Conservation (phyloP, 2,797 vertebrate species). For the Hippoglossus hippoglossus region DNA sequence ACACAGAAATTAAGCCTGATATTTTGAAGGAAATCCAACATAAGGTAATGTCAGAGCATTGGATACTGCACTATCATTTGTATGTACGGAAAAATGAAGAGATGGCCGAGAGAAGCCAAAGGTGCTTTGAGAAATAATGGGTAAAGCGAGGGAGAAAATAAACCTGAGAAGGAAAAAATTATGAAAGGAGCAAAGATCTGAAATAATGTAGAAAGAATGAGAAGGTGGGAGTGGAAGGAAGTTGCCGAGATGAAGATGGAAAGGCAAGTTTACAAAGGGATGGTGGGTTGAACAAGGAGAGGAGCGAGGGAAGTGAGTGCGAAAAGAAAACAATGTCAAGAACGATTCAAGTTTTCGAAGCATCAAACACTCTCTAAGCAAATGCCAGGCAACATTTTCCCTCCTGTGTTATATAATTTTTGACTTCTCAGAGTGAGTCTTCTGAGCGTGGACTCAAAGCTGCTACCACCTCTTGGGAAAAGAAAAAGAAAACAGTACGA, state of each 20-base stretch:
- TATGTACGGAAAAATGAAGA: constrained; percentile 16
- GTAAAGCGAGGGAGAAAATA: constrained; percentile 14
- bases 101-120: constrained; percentile 5
- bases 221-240: constrained; percentile 35
- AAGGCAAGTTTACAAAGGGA: constrained; percentile 41
- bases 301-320: constrained; percentile 43
- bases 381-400: constrained; percentile 55
- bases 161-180: constrained; percentile 25
- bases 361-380: constrained; percentile 54
- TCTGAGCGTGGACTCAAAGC: constrained; percentile 54
- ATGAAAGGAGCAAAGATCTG: constrained; percentile 29
- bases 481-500: constrained; percentile 31
- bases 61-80: constrained; percentile 3
- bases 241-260: constrained; percentile 46
- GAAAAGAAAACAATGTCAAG: constrained; percentile 54
- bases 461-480: constrained; percentile 38
- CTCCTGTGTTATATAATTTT: constrained; percentile 59
- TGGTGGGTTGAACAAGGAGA: constrained; percentile 30
- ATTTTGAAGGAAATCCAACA: neutral
- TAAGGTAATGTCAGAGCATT: neutral
- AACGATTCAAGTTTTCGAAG: constrained; percentile 42
- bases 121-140: constrained; percentile 5
- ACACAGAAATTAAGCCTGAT: neutral
- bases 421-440: constrained; percentile 46
- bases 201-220: constrained; percentile 33